Evolutionary conservation across 2,113 vertebrate genomes (phyloP).

Genomic region (Gavia stellata): DNA sequence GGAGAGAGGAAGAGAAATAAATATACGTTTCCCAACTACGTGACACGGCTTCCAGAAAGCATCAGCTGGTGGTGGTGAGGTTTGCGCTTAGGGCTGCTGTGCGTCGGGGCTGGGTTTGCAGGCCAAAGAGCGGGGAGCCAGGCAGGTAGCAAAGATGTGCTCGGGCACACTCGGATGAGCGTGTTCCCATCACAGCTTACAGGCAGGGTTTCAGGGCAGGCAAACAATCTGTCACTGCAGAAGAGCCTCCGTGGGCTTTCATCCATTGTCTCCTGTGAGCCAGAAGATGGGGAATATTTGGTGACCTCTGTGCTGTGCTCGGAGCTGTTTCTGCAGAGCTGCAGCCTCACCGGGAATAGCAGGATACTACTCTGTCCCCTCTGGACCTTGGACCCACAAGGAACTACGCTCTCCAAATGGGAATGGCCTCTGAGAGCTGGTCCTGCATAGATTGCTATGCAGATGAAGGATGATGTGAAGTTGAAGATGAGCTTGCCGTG

Average conservation of each 20-base stretch:
- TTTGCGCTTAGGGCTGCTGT: not conserved
- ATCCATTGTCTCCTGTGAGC: not conserved
- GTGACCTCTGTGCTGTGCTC: not conserved
- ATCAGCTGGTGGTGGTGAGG: not conserved
- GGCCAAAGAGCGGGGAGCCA: not conserved
- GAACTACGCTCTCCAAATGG: accelerated
- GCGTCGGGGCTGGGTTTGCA: not conserved
- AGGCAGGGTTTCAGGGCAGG: not conserved
- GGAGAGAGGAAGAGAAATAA: slow-evolving; percentile 44
- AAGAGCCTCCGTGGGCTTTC: not conserved
- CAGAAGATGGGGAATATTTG: not conserved
- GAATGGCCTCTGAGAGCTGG: not conserved
- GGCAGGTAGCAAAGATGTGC: not conserved
- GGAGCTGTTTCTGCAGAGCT: not conserved
- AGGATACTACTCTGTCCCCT: not conserved
- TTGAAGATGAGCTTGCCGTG: not conserved
- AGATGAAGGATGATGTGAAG: not conserved
- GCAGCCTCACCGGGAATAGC: not conserved
- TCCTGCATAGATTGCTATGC: not conserved
- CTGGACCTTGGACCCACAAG: not conserved
- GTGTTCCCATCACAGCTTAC: not conserved
- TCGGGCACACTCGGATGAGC: not conserved
- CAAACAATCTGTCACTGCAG: too few species aligned
- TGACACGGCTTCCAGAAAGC: slow-evolving; percentile 7
- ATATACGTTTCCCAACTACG: not conserved